Evolutionary conservation across 2,888 invertebrate genomes (phyloP).

Genomic region (Papilio demoleus): DNA sequence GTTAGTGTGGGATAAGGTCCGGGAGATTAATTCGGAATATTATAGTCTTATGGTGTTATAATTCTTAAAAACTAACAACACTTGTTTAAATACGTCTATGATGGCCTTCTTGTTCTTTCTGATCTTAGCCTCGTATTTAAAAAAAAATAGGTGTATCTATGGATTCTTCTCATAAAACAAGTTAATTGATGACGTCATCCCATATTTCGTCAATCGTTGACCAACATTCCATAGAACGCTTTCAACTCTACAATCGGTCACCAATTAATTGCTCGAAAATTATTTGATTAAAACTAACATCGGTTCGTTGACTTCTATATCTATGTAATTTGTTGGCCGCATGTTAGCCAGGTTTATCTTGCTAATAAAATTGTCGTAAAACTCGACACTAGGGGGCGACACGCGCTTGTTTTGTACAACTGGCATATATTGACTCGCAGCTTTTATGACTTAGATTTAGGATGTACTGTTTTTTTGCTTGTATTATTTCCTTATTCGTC

Average conservation of each 20-base stretch:
- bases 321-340: constrained; percentile 63
- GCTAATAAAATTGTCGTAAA: constrained; percentile 71
- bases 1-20: no score
- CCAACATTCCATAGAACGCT: constrained; percentile 8
- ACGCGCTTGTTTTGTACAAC: constrained; percentile 45
- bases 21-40: no score
- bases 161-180: neutral
- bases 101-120: no score
- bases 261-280: constrained; percentile 31
- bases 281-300: constrained; percentile 43
- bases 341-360: constrained; percentile 59
- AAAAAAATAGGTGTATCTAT: no score
- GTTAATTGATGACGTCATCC: constrained; percentile 4
- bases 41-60: no score
- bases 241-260: constrained; percentile 18
- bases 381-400: constrained; percentile 58
- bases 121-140: no score
- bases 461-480: neutral
- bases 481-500: constrained; percentile 1
- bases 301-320: constrained; percentile 64
- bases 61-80: neutral
- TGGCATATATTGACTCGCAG: constrained; percentile 15
- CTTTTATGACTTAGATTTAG: constrained; percentile 23
- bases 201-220: neutral
- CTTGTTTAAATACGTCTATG: no score